Percentiles rank a stretch among this genome's conserved stretches.
phyloP scores from a whole-genome alignment of 2,888 invertebrate genomes.

The Caenorhabditis sp. region DNA sequence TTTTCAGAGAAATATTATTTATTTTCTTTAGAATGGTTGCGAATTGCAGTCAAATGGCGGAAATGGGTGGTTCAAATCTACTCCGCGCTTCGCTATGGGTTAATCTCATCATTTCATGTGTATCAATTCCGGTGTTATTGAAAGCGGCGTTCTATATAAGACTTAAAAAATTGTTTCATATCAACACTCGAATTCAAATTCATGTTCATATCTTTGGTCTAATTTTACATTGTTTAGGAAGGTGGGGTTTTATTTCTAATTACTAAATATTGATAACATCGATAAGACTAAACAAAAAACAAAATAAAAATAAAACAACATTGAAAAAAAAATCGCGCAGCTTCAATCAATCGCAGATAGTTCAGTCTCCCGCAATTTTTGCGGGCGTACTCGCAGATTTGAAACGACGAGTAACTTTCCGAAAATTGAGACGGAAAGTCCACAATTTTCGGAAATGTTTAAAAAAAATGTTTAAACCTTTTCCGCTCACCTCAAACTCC shows the following conservation, averaged over 20 bases:
- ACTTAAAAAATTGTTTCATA: constrained; percentile 21
- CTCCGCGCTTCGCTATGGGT: constrained; percentile 21
- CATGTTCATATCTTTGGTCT: constrained; percentile 28
- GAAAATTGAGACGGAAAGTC: no score
- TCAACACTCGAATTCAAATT: constrained; percentile 25
- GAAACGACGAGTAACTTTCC: no score
- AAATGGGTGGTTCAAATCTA: constrained; percentile 18
- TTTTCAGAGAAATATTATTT: not conserved
- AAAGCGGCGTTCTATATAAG: constrained; percentile 15
- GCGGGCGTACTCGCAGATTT: no score
- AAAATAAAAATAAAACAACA: no score
- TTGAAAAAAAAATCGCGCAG: no score
- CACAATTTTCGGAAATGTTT: no score
- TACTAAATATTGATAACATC: not conserved
- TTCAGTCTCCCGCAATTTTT: no score
- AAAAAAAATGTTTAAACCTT: no score
- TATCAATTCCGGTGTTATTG: constrained; percentile 16
- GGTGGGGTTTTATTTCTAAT: not conserved
- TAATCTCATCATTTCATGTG: constrained; percentile 15
- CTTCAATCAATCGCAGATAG: no score
- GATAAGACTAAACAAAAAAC: not conserved
- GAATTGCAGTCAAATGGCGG: constrained; percentile 22
- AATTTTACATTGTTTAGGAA: not conserved
- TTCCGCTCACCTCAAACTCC: no score
- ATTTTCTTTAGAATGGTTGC: not conserved